These are phyloP conservation scores for Apostichopus japonicus DNA, from an alignment of 35 echinoderm and acorn worm species.

Conservation along the genomic window DNA sequence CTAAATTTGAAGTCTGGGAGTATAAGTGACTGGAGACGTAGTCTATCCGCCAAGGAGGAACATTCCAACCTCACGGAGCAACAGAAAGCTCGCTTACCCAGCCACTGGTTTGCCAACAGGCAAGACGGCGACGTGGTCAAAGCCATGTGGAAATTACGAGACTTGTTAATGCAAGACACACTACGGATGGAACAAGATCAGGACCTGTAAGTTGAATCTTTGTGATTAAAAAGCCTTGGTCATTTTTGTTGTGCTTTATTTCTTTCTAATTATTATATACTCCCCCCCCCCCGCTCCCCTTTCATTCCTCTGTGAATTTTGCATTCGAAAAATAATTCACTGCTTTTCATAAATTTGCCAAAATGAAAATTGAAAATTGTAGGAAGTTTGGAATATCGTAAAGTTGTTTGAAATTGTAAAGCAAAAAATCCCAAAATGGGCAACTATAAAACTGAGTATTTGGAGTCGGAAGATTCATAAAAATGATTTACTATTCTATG, in stretches of 20 bases:
- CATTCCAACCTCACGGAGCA: slow-evolving; percentile 54
- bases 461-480: too few species aligned
- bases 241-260: not conserved
- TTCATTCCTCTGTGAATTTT: too few species aligned
- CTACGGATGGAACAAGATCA: slow-evolving; percentile 64
- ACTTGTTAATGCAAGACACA: slow-evolving; percentile 88
- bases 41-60: slow-evolving; percentile 66
- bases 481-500: too few species aligned
- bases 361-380: too few species aligned
- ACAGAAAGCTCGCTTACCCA: slow-evolving; percentile 68
- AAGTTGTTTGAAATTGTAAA: too few species aligned
- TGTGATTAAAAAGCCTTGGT: not conserved
- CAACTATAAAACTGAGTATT: too few species aligned
- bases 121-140: slow-evolving; percentile 74
- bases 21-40: slow-evolving; percentile 84
- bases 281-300: too few species aligned
- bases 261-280: not conserved
- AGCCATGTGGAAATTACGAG: slow-evolving; percentile 94
- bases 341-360: too few species aligned
- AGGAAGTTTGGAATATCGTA: too few species aligned
- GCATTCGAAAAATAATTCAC: too few species aligned
- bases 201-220: slow-evolving; percentile 68
- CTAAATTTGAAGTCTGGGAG: slow-evolving; percentile 61
- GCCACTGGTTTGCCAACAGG: slow-evolving; percentile 83
- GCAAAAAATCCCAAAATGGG: too few species aligned